Conservation (phyloP, 2,888 invertebrate species). For the Ennomos quercinarius region DNA sequence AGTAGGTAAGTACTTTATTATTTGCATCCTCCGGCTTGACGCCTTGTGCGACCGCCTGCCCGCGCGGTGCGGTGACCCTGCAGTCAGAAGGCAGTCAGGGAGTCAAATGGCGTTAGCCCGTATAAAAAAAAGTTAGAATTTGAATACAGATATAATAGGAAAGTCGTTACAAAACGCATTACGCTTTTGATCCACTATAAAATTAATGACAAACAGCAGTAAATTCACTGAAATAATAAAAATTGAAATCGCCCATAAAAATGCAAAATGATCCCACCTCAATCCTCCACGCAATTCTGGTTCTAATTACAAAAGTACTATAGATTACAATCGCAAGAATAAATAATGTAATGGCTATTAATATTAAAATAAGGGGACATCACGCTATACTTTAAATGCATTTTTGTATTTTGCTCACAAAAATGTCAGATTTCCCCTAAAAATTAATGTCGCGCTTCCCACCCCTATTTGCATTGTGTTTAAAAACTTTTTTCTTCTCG, state of each 20-base stretch:
- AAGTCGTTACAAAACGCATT: slow-evolving; percentile 27
- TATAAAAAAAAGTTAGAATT: no score
- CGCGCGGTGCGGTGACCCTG: no score
- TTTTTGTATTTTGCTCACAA: slow-evolving; percentile 75
- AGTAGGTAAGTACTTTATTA: no score
- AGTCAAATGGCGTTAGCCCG: no score
- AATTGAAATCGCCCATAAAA: slow-evolving; percentile 46
- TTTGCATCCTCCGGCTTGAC: no score
- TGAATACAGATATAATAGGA: slow-evolving; percentile 14
- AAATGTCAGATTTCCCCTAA: slow-evolving; percentile 80
- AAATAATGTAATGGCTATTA: slow-evolving; percentile 57
- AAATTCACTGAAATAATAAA: slow-evolving; percentile 63
- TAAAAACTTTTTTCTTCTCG: slow-evolving; percentile 66
- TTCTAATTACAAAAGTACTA: slow-evolving; percentile 35
- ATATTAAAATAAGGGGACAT: slow-evolving; percentile 79
- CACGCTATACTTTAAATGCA: slow-evolving; percentile 81
- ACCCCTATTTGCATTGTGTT: slow-evolving; percentile 84
- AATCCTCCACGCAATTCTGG: slow-evolving; percentile 48
- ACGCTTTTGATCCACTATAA: slow-evolving; percentile 23
- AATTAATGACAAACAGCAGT: slow-evolving; percentile 37
- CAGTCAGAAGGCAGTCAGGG: no score
- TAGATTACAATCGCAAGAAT: slow-evolving; percentile 44
- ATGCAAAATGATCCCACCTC: slow-evolving; percentile 52
- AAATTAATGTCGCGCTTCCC: slow-evolving; percentile 74
- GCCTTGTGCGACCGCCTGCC: no score